Conservation (phyloP, 2,888 invertebrate genomes). For the Coenonympha arcania region DNA sequence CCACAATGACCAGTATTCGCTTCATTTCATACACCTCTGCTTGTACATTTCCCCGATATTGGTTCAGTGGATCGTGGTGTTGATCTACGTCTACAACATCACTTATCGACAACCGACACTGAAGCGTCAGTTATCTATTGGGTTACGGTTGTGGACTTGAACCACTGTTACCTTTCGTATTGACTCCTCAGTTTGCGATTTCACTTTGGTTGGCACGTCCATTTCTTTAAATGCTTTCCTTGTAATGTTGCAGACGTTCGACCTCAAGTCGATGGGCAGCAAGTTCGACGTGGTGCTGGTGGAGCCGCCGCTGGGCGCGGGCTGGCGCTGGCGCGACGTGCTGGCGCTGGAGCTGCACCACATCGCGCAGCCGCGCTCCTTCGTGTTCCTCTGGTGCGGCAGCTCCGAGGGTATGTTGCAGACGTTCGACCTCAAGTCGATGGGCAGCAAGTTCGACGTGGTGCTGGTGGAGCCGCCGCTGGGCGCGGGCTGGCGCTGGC, state of each 20-base stretch:
- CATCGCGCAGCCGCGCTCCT: slow-evolving; percentile 92
- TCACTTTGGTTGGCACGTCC: too few relatives aligned
- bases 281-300: slow-evolving; percentile 97
- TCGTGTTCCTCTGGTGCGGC: slow-evolving; percentile 98
- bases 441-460: slow-evolving; percentile 95
- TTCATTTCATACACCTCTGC: too few relatives aligned
- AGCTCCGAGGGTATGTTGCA: slow-evolving; percentile 84
- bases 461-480: slow-evolving; percentile 96
- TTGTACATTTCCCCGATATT: too few relatives aligned
- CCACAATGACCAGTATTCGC: too few relatives aligned
- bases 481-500: slow-evolving; percentile 91
- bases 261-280: slow-evolving; percentile 87
- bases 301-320: slow-evolving; percentile 89
- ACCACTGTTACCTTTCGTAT: too few relatives aligned
- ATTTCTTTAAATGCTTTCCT: too few relatives aligned
- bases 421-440: slow-evolving; percentile 86
- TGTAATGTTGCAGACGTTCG: slow-evolving; percentile 85
- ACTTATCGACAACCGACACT: too few relatives aligned
- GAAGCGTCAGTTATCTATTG: too few relatives aligned
- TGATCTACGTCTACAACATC: too few relatives aligned
- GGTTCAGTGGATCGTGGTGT: too few relatives aligned
- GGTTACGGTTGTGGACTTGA: too few relatives aligned
- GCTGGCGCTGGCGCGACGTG: slow-evolving; percentile 97
- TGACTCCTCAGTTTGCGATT: too few relatives aligned
- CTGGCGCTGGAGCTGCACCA: slow-evolving; percentile 91